phyloP scores from a whole-genome alignment of 2,113 vertebrate genomes.

The Ammospiza nelsoni region DNA sequence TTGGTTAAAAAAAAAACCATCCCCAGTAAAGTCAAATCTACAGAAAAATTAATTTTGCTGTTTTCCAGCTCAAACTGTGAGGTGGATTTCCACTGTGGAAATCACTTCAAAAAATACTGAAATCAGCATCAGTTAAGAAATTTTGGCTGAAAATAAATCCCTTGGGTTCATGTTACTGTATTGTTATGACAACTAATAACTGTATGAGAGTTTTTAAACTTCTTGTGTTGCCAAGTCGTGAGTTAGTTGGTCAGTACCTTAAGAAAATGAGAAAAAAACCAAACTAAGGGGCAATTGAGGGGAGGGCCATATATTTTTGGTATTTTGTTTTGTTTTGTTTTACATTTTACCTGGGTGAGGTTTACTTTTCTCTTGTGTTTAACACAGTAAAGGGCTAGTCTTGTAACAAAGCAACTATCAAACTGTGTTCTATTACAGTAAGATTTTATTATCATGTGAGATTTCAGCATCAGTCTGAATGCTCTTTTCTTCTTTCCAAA shows the following conservation, averaged over 20 bases:
- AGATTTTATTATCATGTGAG: neutral
- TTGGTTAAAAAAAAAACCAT: neutral
- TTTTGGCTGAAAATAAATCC: neutral
- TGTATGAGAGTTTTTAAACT: neutral
- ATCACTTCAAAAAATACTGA: neutral
- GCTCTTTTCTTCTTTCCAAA: neutral
- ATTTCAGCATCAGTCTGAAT: neutral
- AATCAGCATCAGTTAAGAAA: neutral
- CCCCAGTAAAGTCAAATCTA: neutral
- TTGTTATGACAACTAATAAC: neutral
- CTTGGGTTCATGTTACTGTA: neutral
- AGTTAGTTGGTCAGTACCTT: neutral
- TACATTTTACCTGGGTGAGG: neutral
- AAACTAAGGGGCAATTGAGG: neutral
- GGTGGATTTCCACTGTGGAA: neutral
- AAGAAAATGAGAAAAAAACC: neutral
- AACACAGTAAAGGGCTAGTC: neutral
- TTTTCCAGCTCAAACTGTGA: neutral
- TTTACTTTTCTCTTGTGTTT: neutral
- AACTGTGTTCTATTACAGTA: neutral
- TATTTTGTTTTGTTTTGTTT: neutral
- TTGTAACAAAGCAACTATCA: neutral
- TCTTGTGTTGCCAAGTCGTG: neutral
- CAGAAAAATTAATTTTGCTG: neutral
- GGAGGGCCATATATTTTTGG: fast-evolving